Evolutionary conservation across 1,140 invertebrate genomes (phyloP).

Genomic region (Hyles euphorbiae): DNA sequence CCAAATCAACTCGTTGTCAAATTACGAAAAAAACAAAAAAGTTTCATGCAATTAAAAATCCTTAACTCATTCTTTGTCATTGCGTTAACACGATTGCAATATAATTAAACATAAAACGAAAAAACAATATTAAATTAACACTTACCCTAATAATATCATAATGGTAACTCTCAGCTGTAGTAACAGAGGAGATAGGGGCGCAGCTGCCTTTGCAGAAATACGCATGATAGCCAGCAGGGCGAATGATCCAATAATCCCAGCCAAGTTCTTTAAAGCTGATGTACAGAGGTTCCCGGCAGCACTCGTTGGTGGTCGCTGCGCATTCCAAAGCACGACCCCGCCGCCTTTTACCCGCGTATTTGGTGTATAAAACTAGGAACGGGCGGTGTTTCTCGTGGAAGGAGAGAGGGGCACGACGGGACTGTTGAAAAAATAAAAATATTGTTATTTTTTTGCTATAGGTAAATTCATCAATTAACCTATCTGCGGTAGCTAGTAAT

Average conservation of each 20-base stretch:
- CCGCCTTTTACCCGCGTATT: slow-evolving; percentile 76
- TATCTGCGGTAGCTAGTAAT: too few relatives aligned
- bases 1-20: too few relatives aligned
- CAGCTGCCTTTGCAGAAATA: slow-evolving; percentile 91
- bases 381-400: slow-evolving; percentile 80
- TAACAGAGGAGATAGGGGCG: slow-evolving; percentile 80
- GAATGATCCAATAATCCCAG: slow-evolving; percentile 92
- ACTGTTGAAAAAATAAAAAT: slow-evolving; percentile 41
- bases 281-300: slow-evolving; percentile 88
- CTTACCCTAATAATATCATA: slow-evolving; percentile 83
- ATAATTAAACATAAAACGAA: background rate
- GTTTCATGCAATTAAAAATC: too few relatives aligned
- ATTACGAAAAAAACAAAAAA: too few relatives aligned
- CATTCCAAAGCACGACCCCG: slow-evolving; percentile 83
- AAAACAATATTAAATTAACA: slow-evolving; percentile 16
- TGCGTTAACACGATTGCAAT: too few relatives aligned
- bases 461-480: too few relatives aligned
- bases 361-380: slow-evolving; percentile 84
- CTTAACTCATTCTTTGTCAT: too few relatives aligned
- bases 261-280: slow-evolving; percentile 90
- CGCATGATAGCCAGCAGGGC: slow-evolving; percentile 86
- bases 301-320: slow-evolving; percentile 80
- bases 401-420: slow-evolving; percentile 77
- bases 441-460: background rate
- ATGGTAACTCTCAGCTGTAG: slow-evolving; percentile 80